Percentiles rank a stretch among this genome's conserved stretches.
Conservation (phyloP, 2,888 invertebrate species). For the Brenthis hecate region DNA sequence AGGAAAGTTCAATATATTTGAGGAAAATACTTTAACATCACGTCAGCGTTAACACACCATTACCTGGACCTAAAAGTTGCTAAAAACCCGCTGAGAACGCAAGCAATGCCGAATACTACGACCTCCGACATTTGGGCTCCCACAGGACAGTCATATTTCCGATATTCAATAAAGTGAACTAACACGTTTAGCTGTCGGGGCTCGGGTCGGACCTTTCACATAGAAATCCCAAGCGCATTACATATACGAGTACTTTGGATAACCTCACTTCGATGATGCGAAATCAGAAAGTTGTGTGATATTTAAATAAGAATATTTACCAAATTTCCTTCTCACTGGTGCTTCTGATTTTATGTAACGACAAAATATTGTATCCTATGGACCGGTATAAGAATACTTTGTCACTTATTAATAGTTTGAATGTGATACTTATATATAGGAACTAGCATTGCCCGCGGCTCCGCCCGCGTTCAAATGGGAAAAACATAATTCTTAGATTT, state of each 20-base stretch:
- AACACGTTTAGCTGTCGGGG: constrained; percentile 65
- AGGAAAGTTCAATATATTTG: constrained; percentile 14
- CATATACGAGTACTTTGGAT: constrained; percentile 48
- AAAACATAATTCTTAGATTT: too few relatives aligned
- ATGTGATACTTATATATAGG: too few relatives aligned
- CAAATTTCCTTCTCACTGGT: background rate
- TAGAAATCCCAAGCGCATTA: constrained; percentile 64
- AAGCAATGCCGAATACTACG: constrained; percentile 54
- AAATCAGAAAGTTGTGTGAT: constrained; percentile 51
- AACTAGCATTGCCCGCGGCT: too few relatives aligned
- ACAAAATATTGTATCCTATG: background rate
- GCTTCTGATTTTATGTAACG: background rate
- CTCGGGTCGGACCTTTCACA: constrained; percentile 56
- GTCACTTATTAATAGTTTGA: background rate
- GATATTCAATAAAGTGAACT: constrained; percentile 75
- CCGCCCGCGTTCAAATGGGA: too few relatives aligned
- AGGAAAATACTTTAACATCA: constrained; percentile 36
- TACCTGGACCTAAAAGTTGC: constrained; percentile 57
- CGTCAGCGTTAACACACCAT: constrained; percentile 50
- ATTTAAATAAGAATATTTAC: constrained; percentile 56
- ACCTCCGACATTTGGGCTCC: constrained; percentile 59
- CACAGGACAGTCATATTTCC: constrained; percentile 66
- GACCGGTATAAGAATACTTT: background rate
- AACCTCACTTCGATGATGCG: constrained; percentile 49
- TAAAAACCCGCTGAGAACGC: constrained; percentile 64